Evolutionary conservation across 2,888 invertebrate genomes (phyloP).

Genomic region (Cyrtodaria siliqua): DNA sequence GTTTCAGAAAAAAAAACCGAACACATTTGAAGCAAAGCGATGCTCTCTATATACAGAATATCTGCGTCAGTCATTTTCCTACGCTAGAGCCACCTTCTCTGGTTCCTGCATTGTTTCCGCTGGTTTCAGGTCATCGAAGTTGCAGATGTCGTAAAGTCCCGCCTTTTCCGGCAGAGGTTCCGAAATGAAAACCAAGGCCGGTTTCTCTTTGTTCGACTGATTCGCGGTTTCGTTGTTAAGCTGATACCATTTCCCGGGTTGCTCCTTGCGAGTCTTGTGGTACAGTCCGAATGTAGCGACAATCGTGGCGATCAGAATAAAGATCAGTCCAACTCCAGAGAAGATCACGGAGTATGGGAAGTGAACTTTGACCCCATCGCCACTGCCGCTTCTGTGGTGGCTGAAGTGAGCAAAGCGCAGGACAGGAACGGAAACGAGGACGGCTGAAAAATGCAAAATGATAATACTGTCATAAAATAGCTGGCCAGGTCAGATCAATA

Average conservation of each 20-base stretch:
- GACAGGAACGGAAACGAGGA: constrained; percentile 36
- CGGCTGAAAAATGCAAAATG: constrained; percentile 26
- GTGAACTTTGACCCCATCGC: constrained; percentile 15
- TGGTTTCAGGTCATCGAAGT: constrained; percentile 39
- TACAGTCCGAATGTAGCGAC: constrained; percentile 21
- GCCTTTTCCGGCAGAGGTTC: constrained; percentile 56
- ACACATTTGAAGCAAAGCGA: too few relatives aligned
- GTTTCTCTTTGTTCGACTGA: constrained; percentile 27
- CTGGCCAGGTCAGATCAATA: too few relatives aligned
- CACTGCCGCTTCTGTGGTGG: constrained; percentile 22
- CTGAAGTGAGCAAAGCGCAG: constrained; percentile 41
- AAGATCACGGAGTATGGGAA: constrained; percentile 39
- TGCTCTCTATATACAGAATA: too few relatives aligned
- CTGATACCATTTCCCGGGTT: constrained; percentile 40
- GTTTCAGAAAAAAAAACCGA: too few relatives aligned
- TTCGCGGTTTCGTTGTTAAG: constrained; percentile 48
- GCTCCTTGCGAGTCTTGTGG: constrained; percentile 4
- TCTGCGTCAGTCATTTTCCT: too few relatives aligned
- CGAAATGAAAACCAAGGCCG: constrained; percentile 43
- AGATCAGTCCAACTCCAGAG: constrained; percentile 21
- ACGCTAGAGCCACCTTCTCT: too few relatives aligned
- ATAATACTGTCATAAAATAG: too few relatives aligned
- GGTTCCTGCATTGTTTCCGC: constrained; percentile 21
- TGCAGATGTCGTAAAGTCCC: constrained; percentile 37
- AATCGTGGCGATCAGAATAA: constrained; percentile 26